Conservation (phyloP, 2,888 invertebrate species). For the Erannis defoliaria region DNA sequence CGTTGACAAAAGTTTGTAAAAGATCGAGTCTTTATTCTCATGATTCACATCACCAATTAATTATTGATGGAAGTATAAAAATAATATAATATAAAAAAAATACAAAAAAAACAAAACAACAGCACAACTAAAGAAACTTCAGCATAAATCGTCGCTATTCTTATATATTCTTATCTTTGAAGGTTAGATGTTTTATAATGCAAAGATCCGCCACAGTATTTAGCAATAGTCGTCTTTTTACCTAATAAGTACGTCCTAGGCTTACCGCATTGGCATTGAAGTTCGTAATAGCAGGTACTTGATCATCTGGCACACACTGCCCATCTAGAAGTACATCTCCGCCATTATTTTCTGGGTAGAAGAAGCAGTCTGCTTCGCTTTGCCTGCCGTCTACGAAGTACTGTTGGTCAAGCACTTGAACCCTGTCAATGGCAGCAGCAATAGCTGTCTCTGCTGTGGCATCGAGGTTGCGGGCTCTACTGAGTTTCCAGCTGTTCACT, state of each 20-base stretch:
- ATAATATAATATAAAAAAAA: no score
- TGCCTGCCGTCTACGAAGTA: slow-evolving; percentile 66
- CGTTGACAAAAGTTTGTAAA: no score
- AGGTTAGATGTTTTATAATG: no score
- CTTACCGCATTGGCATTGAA: slow-evolving; percentile 63
- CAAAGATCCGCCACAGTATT: background rate
- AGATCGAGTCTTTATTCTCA: no score
- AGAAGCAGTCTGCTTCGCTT: slow-evolving; percentile 68
- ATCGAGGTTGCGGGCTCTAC: slow-evolving; percentile 55
- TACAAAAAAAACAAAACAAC: no score
- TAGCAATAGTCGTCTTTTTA: background rate
- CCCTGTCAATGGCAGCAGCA: slow-evolving; percentile 50
- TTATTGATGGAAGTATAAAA: no score
- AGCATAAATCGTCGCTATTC: no score
- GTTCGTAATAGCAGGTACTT: slow-evolving; percentile 53
- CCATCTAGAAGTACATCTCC: slow-evolving; percentile 70
- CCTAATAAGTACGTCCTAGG: background rate
- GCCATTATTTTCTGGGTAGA: slow-evolving; percentile 72
- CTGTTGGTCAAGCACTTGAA: slow-evolving; percentile 62
- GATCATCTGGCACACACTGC: slow-evolving; percentile 57
- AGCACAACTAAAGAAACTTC: no score
- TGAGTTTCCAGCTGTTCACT: slow-evolving; percentile 75
- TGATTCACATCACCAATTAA: no score
- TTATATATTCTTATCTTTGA: no score
- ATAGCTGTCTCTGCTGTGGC: slow-evolving; percentile 50